Conservation (phyloP, 2,113 vertebrate species). For the Collichthys lucidus region DNA sequence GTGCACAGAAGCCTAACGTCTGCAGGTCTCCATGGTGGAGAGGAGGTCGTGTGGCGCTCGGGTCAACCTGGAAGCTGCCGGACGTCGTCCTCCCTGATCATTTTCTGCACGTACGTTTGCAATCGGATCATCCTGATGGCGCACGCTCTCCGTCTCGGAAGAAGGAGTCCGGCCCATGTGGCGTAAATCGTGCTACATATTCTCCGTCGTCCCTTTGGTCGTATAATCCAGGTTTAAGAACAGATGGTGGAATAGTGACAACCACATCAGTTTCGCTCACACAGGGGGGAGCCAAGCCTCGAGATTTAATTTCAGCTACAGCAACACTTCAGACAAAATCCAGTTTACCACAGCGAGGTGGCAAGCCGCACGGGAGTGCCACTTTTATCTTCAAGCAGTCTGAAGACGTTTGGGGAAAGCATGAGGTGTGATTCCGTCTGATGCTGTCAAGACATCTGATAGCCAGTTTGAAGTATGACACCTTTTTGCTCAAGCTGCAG, state of each 20-base stretch:
- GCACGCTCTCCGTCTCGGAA: neutral
- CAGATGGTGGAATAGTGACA: neutral
- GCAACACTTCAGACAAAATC: slow-evolving; percentile 15
- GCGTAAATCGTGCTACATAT: too few species aligned
- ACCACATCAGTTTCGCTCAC: slow-evolving; percentile 3
- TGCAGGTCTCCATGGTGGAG: too few species aligned
- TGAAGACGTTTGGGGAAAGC: neutral
- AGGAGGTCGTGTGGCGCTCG: too few species aligned
- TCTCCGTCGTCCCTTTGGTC: too few species aligned
- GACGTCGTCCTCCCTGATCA: too few species aligned
- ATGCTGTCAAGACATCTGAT: slow-evolving; percentile 21
- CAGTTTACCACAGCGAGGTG: neutral
- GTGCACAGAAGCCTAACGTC: neutral
- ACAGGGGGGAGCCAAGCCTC: neutral
- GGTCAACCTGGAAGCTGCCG: too few species aligned
- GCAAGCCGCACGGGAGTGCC: neutral
- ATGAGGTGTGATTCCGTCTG: neutral
- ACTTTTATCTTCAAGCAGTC: neutral
- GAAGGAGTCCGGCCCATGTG: too few species aligned
- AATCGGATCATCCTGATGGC: neutral
- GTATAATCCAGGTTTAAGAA: neutral
- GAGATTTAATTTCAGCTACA: slow-evolving; percentile 17
- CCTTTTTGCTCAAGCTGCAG: neutral
- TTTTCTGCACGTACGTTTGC: too few species aligned
- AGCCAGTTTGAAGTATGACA: neutral